Base-by-base conservation (phyloP, 1,140 invertebrate genomes). In the Bombus balteatus region DNA sequence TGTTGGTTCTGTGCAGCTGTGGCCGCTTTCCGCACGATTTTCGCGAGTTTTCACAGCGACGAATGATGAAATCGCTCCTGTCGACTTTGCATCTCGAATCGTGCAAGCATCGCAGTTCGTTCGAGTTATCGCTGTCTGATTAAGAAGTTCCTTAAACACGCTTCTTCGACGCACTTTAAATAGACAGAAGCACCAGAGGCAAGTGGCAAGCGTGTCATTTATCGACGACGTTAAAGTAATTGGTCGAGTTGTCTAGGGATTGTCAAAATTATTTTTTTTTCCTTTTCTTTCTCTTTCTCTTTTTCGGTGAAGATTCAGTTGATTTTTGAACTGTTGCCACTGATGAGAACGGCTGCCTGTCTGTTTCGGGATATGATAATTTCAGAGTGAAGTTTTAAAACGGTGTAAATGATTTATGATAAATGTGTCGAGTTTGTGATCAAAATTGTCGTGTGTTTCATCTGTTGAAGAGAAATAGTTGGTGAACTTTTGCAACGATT, bases 141-240 rank as follows among this genome's bases (percentile, higher is more conserved):
- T 41, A 57, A 59, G 6, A 68, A 15, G 39, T 43, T n/a, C 18
- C 22, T 79, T 10, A 62, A 18, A 32, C 32, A 9, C 18, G 39
- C 25, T 43, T 68, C 47, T 75, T 75, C 75, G 1, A 37, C 9
- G 37, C 28, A 28, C 9, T 37, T n/a, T 25, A 72, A 37, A 25
- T 3, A 82, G 12, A 28, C 13, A 34, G 12, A 18, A 25, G 41
- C n/a, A 41, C 15, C 10, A 8, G 37, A 57, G 13, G 12, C 68
- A 59, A 62, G 37, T 73, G 70, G 39, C 80, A 81, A 65, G n/a
- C 43, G 70, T 81, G 39, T 43, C 37, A 62, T 62, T 12, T 13
- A 62, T 62, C 12, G 12, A 62, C 32, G 3, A 3, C 22, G 71
- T 66, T 66, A 75, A 81, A 75, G 34, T 28, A 34, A 34, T 25